A percentile compares a stretch with the other conserved stretches of the same genome.
Conservation (phyloP, 2,113 vertebrate species). For the Nansenia antarctica region DNA sequence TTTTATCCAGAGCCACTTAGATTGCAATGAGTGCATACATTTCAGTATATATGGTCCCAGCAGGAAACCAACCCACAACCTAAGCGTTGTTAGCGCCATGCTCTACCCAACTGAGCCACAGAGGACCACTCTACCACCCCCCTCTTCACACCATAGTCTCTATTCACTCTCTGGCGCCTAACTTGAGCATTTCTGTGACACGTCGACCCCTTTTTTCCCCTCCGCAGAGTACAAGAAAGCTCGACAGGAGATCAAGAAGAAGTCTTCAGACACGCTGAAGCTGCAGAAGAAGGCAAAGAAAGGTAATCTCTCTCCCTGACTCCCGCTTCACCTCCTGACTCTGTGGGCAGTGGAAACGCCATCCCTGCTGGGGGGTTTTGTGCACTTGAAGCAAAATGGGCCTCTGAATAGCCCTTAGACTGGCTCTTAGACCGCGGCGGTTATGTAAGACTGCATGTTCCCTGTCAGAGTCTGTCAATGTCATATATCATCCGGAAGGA, state of each 20-base stretch:
- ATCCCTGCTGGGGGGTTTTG: too few relatives aligned
- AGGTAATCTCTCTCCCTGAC: conserved; percentile 74
- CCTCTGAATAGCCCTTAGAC: background rate
- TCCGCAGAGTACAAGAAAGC: conserved; percentile 91
- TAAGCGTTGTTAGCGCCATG: too few relatives aligned
- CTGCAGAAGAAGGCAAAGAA: conserved; percentile 98
- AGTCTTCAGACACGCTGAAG: conserved; percentile 94
- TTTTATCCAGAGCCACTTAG: too few relatives aligned
- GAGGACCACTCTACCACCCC: background rate
- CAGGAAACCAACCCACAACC: too few relatives aligned
- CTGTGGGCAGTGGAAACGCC: background rate
- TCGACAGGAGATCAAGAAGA: conserved; percentile 96
- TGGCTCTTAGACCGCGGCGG: background rate
- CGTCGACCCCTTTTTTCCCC: conserved; percentile 5
- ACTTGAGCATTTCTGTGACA: background rate
- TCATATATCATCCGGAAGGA: background rate
- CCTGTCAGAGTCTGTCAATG: background rate
- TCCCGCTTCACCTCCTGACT: background rate
- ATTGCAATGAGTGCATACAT: too few relatives aligned
- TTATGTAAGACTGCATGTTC: background rate
- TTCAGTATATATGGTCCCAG: too few relatives aligned
- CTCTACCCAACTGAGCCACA: too few relatives aligned
- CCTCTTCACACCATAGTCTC: background rate
- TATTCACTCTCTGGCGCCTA: background rate
- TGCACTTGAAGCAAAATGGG: too few relatives aligned